Evolutionary conservation across 35 echinoderm and acorn worm species (phyloP).

Genomic region (Strongylocentrotus purpuratus): DNA sequence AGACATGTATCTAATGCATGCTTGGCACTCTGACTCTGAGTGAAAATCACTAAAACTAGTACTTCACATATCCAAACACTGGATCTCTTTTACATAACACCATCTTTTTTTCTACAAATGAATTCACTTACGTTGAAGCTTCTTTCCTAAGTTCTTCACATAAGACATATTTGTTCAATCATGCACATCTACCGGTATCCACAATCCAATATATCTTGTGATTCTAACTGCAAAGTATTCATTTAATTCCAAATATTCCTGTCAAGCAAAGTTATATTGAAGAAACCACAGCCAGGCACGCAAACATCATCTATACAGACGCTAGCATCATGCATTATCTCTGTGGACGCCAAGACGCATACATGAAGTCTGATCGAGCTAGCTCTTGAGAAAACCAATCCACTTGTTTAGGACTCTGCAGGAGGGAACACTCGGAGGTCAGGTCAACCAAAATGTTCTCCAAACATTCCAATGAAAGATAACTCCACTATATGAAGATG

Average conservation of each 20-base stretch:
- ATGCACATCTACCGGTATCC: not conserved
- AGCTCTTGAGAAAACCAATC: not conserved
- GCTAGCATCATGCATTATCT: not conserved
- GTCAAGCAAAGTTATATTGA: not conserved
- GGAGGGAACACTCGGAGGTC: not conserved
- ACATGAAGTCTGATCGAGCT: not conserved
- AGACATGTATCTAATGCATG: not conserved
- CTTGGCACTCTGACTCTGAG: not conserved
- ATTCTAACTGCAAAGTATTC: not conserved
- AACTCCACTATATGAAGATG: not conserved
- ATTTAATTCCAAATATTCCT: not conserved
- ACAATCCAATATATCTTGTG: not conserved
- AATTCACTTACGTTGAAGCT: not conserved
- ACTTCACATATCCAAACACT: no score
- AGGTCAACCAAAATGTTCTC: conserved; percentile 38
- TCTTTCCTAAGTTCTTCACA: not conserved
- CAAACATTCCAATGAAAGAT: not conserved
- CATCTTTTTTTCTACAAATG: not conserved
- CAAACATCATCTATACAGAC: conserved; percentile 2
- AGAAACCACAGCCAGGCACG: not conserved
- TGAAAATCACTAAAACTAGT: not conserved
- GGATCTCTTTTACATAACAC: not conserved
- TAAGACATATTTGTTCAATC: not conserved
- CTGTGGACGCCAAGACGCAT: no score
- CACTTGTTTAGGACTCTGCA: conserved; percentile 24